phyloP scores from a whole-genome alignment of 2,113 vertebrate genomes.

The Menura novaehollandiae region DNA sequence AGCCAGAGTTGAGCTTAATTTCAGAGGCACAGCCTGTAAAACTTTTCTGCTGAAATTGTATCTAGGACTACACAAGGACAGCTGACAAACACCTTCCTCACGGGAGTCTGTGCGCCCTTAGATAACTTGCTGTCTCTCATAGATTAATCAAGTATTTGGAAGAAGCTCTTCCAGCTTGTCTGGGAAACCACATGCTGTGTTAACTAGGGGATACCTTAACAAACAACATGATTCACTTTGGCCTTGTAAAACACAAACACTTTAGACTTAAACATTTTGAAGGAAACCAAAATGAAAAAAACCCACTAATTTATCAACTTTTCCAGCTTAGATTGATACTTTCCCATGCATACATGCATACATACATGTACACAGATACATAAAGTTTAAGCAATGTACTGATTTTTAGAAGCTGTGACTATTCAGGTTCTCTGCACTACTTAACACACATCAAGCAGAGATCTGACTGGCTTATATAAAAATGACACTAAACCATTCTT shows the following conservation, averaged over 20 bases:
- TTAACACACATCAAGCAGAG: neutral
- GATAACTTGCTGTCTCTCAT: constrained; percentile 19
- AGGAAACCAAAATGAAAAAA: neutral
- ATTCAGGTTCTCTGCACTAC: neutral
- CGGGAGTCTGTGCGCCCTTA: neutral
- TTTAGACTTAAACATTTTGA: neutral
- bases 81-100: constrained; percentile 30
- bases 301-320: neutral
- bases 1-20: neutral
- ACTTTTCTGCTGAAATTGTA: neutral
- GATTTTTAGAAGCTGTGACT: neutral
- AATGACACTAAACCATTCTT: neutral
- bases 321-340: neutral
- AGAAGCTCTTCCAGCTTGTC: neutral
- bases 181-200: neutral
- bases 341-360: neutral
- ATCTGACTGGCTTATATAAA: neutral
- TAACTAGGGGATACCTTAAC: neutral
- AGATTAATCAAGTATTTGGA: constrained; percentile 29
- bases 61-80: neutral
- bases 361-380: neutral
- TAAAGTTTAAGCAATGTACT: neutral
- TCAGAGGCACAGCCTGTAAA: neutral
- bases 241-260: neutral
- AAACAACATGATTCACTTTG: neutral